A percentile compares a stretch with the other conserved stretches of the same genome.
Evolutionary conservation across 2,113 vertebrate species (phyloP).

Genomic region (Thomomys bottae): DNA sequence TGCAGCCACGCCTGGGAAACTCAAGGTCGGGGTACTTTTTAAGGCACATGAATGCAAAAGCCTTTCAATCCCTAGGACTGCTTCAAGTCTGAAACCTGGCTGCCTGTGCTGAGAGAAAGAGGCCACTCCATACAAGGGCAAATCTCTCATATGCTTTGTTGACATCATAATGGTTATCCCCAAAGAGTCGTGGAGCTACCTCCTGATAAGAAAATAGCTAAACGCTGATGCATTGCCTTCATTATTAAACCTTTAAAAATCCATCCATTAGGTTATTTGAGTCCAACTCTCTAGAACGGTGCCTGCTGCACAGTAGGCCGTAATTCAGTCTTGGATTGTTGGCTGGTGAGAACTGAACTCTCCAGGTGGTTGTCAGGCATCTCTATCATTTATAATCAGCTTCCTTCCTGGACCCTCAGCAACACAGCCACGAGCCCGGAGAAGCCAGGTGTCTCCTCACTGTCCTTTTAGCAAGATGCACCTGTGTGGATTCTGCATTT

Average conservation of each 20-base stretch:
- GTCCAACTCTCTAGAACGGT: neutral
- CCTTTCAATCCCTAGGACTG: neutral
- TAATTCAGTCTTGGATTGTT: neutral
- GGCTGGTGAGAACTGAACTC: neutral
- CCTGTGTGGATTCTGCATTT: neutral
- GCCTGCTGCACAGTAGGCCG: neutral
- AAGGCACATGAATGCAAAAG: neutral
- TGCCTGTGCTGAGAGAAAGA: neutral
- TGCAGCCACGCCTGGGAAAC: neutral
- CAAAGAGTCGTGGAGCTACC: constrained; percentile 56
- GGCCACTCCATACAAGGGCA: neutral
- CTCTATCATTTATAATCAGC: neutral
- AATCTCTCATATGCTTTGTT: neutral
- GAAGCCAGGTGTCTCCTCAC: neutral
- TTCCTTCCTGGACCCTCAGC: neutral
- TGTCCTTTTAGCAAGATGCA: neutral
- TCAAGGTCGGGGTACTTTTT: neutral
- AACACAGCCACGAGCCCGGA: neutral
- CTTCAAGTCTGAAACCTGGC: neutral
- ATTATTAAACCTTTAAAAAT: constrained; percentile 16
- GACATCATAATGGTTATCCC: neutral
- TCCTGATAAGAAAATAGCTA: constrained; percentile 56
- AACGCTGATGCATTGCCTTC: neutral
- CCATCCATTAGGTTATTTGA: neutral
- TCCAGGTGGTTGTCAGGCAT: neutral